Conservation (phyloP, 1,140 invertebrate genomes). For the Spodoptera litura region DNA sequence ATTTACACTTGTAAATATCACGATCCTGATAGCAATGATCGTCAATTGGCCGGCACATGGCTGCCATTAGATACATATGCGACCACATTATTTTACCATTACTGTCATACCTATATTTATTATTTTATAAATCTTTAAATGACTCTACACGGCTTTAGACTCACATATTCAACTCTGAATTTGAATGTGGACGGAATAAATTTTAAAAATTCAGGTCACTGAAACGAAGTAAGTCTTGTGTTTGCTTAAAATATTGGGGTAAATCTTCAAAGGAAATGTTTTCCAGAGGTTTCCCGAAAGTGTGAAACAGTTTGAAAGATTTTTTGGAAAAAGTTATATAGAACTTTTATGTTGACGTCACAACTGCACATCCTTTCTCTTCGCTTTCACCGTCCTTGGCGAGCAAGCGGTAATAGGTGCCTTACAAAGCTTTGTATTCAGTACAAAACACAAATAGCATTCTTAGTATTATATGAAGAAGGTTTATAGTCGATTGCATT, state of each 20-base stretch:
- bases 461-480: not conserved
- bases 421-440: constrained; percentile 39
- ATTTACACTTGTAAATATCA: constrained; percentile 59
- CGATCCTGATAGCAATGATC: constrained; percentile 12
- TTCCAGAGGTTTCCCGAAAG: not conserved
- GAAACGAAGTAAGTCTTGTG: not conserved
- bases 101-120: constrained; percentile 13
- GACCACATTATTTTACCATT: constrained; percentile 35
- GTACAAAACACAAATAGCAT: constrained; percentile 18
- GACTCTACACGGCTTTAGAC: not conserved
- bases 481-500: constrained; percentile 24
- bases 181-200: not conserved
- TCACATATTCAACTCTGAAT: not conserved
- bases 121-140: constrained; percentile 27
- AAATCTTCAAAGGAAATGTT: not conserved
- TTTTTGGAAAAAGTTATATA: constrained; percentile 1
- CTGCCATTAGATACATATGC: constrained; percentile 33
- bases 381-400: constrained; percentile 79
- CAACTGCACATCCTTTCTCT: constrained; percentile 59
- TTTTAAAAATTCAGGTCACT: not conserved
- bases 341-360: constrained; percentile 50
- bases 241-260: not conserved
- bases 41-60: constrained; percentile 30
- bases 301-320: not conserved
- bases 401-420: constrained; percentile 47